Evolutionary conservation across 2,113 vertebrate genomes (phyloP).

Genomic region (Eulemur rufifrons): DNA sequence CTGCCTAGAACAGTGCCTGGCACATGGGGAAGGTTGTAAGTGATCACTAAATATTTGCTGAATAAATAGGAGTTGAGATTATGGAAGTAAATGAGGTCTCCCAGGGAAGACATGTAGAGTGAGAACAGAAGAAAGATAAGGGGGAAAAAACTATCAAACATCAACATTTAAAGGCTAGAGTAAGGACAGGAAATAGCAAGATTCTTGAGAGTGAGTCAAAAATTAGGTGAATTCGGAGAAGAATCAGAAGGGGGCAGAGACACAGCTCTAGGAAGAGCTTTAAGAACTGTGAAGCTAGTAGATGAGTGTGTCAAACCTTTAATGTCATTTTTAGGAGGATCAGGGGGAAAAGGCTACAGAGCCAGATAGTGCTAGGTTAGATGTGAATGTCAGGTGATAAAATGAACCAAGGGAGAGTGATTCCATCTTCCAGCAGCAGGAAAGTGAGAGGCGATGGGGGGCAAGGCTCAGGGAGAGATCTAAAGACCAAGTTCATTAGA

Average conservation of each 20-base stretch:
- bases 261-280: not conserved
- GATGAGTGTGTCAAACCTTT: not conserved
- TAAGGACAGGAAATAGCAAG: not conserved
- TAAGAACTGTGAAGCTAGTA: not conserved
- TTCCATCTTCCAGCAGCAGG: not conserved
- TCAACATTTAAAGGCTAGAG: not conserved
- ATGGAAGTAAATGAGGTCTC: not conserved
- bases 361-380: not conserved
- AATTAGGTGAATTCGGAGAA: not conserved
- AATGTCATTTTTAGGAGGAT: not conserved
- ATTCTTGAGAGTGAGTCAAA: not conserved
- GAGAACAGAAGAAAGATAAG: not conserved
- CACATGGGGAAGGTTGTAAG: not conserved
- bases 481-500: not conserved
- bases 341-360: not conserved
- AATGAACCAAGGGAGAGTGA: not conserved
- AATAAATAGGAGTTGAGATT: not conserved
- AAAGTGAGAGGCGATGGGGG: not conserved
- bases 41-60: not conserved
- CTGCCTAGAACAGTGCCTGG: not conserved
- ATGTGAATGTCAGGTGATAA: not conserved
- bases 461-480: not conserved
- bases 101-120: not conserved
- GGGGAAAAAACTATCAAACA: not conserved
- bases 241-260: not conserved